Percentiles rank a stretch among this genome's conserved stretches.
These are phyloP conservation scores for Sesia apiformis DNA, from an alignment of 2,888 invertebrate species.

Conservation along the genomic window DNA sequence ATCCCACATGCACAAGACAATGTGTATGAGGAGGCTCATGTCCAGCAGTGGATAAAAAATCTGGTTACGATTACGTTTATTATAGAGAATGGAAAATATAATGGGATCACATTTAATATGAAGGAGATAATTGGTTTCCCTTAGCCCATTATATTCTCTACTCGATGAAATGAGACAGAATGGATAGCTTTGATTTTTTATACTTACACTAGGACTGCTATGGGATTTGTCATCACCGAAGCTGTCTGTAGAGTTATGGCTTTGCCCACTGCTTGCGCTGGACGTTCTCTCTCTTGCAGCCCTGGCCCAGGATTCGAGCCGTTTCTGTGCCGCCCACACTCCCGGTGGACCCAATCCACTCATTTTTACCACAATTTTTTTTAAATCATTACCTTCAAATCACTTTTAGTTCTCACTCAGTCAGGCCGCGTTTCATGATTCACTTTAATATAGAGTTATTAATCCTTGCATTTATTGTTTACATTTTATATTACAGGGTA, in stretches of 20 bases:
- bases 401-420: background rate
- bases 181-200: background rate
- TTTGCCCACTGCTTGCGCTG: slow-evolving; percentile 72
- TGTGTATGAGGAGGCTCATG: too few species aligned
- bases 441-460: background rate
- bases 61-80: too few species aligned
- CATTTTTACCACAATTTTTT: slow-evolving; percentile 41
- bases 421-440: background rate
- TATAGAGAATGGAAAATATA: too few species aligned
- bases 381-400: background rate
- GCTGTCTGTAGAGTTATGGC: slow-evolving; percentile 70
- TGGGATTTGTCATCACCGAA: slow-evolving; percentile 66
- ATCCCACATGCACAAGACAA: too few species aligned
- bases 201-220: slow-evolving; percentile 58
- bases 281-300: slow-evolving; percentile 81
- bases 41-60: too few species aligned
- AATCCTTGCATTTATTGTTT: background rate
- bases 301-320: slow-evolving; percentile 84
- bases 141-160: too few species aligned
- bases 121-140: too few species aligned
- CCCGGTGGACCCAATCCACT: slow-evolving; percentile 83
- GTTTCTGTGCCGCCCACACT: slow-evolving; percentile 85
- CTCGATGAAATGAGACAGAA: too few species aligned
- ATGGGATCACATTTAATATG: too few species aligned
- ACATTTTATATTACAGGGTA: background rate